These are phyloP conservation scores for Drepanosiphum platanoidis DNA, from an alignment of 2,888 invertebrate species.

Conservation along the genomic window DNA sequence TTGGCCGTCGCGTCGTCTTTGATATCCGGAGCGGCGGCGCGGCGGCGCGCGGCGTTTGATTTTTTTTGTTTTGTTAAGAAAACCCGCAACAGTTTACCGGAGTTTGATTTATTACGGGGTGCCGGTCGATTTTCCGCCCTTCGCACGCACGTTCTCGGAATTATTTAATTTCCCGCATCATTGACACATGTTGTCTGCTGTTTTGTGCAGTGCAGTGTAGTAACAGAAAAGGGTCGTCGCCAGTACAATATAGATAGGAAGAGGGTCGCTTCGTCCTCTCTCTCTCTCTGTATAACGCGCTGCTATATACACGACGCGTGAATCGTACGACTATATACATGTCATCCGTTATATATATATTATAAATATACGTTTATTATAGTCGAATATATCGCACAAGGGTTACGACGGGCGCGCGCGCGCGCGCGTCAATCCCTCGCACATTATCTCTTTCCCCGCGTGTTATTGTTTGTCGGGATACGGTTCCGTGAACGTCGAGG, in stretches of 20 bases:
- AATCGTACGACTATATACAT: neutral
- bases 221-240: conserved; percentile 38
- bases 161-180: conserved; percentile 62
- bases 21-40: too few relatives aligned
- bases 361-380: neutral
- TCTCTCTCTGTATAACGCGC: neutral
- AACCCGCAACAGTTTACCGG: conserved; percentile 57
- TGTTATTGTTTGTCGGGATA: conserved; percentile 60
- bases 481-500: conserved; percentile 59
- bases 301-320: conserved; percentile 1
- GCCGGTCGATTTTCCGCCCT: conserved; percentile 56
- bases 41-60: neutral
- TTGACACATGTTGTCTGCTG: conserved; percentile 61
- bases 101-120: conserved; percentile 46
- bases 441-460: conserved; percentile 39
- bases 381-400: conserved; percentile 44
- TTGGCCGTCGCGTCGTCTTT: conserved; percentile 1
- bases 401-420: conserved; percentile 32
- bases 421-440: conserved; percentile 39
- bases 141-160: conserved; percentile 53
- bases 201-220: neutral
- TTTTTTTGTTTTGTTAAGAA: conserved; percentile 19
- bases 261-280: conserved; percentile 21
- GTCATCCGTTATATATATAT: neutral
- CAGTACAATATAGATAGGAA: conserved; percentile 28